These are phyloP conservation scores for Zaprionus lachaisei DNA, from an alignment of 1,140 invertebrate species.

Conservation along the genomic window DNA sequence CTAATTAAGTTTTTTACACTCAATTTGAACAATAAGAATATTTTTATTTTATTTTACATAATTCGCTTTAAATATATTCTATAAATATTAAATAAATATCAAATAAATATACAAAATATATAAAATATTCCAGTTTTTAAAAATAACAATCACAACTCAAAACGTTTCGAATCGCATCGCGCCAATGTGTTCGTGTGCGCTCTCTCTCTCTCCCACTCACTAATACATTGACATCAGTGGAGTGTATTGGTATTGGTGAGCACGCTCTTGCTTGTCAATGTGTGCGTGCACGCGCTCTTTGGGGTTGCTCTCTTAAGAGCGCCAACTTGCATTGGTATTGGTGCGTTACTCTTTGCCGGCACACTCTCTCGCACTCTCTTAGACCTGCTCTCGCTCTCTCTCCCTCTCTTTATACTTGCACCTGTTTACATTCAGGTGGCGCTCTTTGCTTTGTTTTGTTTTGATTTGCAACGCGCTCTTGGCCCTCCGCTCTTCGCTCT, in stretches of 20 bases:
- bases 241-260: conserved; percentile 13
- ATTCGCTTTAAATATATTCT: not conserved
- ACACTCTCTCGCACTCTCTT: conserved; percentile 28
- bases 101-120: not conserved
- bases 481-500: conserved; percentile 15
- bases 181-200: not conserved
- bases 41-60: too few species aligned
- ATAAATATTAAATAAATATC: not conserved
- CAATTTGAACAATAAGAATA: not conserved
- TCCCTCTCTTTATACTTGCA: conserved; percentile 38
- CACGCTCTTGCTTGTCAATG: conserved; percentile 48
- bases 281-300: conserved; percentile 65
- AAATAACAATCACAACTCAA: not conserved
- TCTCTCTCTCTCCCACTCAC: conserved; percentile 44
- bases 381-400: not conserved
- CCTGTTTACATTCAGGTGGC: conserved; percentile 55
- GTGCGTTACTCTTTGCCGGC: conserved; percentile 41
- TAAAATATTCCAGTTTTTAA: not conserved
- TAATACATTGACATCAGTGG: conserved; percentile 41
- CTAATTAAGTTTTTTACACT: not conserved
- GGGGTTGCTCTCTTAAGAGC: conserved; percentile 48
- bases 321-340: conserved; percentile 51
- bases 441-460: conserved; percentile 61
- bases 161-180: conserved; percentile 7
- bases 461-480: conserved; percentile 55